Conservation (phyloP, 2,888 invertebrate species). For the Agrochola circellaris region DNA sequence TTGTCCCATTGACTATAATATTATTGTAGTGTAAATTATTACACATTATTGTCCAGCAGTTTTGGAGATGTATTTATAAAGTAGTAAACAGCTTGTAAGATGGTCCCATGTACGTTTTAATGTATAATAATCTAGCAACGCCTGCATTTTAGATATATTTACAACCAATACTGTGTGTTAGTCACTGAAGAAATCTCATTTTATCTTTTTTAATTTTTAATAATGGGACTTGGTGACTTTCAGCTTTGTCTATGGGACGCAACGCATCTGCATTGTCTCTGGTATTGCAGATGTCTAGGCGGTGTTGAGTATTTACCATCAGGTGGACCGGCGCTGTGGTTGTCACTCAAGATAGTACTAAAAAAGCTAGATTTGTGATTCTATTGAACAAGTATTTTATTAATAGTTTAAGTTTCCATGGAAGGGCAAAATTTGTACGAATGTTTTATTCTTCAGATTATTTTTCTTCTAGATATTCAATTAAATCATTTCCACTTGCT, state of each 20-base stretch:
- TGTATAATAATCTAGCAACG: conserved; percentile 52
- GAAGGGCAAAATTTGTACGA: neutral
- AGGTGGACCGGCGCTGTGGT: neutral
- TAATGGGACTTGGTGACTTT: neutral
- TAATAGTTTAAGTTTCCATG: neutral
- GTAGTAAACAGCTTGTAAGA: conserved; percentile 68
- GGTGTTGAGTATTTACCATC: neutral
- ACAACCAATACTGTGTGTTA: conserved; percentile 46
- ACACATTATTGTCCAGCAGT: conserved; percentile 27
- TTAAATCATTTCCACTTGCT: neutral
- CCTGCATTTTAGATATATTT: conserved; percentile 69
- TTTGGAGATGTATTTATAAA: conserved; percentile 49
- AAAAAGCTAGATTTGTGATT: neutral
- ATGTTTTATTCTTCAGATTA: neutral
- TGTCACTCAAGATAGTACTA: neutral
- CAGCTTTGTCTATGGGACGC: neutral
- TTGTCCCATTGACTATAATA: conserved; percentile 13
- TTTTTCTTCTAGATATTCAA: neutral
- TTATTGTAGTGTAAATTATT: conserved; percentile 11
- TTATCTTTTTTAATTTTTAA: neutral
- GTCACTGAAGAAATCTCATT: neutral
- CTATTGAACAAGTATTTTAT: neutral
- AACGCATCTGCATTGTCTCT: too few species aligned
- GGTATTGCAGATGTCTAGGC: neutral
- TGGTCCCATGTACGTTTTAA: conserved; percentile 64